Base-by-base conservation (phyloP, 2,888 invertebrate species). In the Graphium colonna region DNA sequence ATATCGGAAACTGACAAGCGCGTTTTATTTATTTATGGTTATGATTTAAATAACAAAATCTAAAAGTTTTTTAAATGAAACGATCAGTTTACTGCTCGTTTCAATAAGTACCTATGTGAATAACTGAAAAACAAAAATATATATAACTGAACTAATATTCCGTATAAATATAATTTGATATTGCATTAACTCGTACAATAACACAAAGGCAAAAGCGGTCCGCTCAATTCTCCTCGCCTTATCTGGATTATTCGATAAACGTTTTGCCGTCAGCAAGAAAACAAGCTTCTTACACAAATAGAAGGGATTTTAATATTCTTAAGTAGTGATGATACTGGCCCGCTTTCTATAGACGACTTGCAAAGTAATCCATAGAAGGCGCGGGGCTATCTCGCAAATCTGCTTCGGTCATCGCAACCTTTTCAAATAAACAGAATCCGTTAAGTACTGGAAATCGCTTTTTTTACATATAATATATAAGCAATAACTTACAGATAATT, bases 221-320 rank as follows among this genome's bases (percentile, higher is more conserved):
- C 36, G 42, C 62, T 68, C 67, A 68, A 73, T 71, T 68, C 72
- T 69, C 64, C 70, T 64, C 61, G 64, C 63, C 73, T 71, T 73
- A 77, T 77, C 66, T 62, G 73, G 76, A 79, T 83, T 81, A 79
- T 71, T 74, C 73, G 73, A 82, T 75, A 83, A 80, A 81, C 71
- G 69, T 57, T 68, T 65, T 64, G 65, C 69, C 73, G 73, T 80
- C 79, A 78, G 77, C 80, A 65, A 72, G 77, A 85, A 87, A 86
- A 87, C 86, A 87, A 84, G 82, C 86, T 82, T 62, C 85, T 83
- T 82, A 83, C 80, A 80, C 77, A 83, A 83, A 84, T 80, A 79
- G 79, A 77, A 81, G 78, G 80, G 86, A 82, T 87, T 89, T 87
- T 89, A 89, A 89, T 89, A 89, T 87, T 83, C 81, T 79, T 89